A percentile compares a stretch with the other conserved stretches of the same genome.
These are phyloP conservation scores for Papilio helenus DNA, from an alignment of 1,140 invertebrate genomes.

Conservation along the genomic window DNA sequence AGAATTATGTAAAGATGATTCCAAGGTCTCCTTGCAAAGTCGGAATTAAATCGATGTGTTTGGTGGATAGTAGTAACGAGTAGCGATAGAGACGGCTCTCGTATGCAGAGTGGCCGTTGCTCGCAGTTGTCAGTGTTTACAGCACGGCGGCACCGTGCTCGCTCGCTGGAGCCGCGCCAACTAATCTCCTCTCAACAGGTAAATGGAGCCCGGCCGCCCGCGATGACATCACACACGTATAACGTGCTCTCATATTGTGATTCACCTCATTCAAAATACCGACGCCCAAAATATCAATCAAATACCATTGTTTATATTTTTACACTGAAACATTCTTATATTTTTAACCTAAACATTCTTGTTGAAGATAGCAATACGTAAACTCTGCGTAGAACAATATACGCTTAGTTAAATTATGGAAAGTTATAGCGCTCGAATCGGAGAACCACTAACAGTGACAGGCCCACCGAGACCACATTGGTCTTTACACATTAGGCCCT, in stretches of 20 bases:
- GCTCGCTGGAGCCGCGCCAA: slow-evolving; percentile 70
- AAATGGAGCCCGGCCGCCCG: slow-evolving; percentile 63
- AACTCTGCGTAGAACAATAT: slow-evolving; percentile 29
- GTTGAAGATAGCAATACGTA: slow-evolving; percentile 28
- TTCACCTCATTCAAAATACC: slow-evolving; percentile 70
- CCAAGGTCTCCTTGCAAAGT: neutral
- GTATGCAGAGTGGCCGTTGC: slow-evolving; percentile 48
- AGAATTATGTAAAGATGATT: too few relatives aligned
- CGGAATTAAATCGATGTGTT: slow-evolving; percentile 28
- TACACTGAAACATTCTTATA: slow-evolving; percentile 17
- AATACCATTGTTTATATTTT: slow-evolving; percentile 41
- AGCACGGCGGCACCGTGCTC: slow-evolving; percentile 51
- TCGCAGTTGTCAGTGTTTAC: slow-evolving; percentile 62
- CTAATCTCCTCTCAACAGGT: slow-evolving; percentile 77
- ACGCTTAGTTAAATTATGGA: neutral
- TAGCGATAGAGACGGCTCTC: slow-evolving; percentile 49
- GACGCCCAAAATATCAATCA: slow-evolving; percentile 45
- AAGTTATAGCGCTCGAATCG: neutral
- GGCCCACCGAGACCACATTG: neutral
- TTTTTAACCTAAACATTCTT: slow-evolving; percentile 21
- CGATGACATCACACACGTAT: slow-evolving; percentile 71
- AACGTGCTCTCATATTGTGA: slow-evolving; percentile 57
- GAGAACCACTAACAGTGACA: neutral
- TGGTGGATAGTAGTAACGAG: slow-evolving; percentile 35
- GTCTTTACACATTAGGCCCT: neutral